Evolutionary conservation across 1,140 invertebrate genomes (phyloP), one percentile per base, ranked within the genome.

Genomic region (Diachasma alloeum): DNA sequence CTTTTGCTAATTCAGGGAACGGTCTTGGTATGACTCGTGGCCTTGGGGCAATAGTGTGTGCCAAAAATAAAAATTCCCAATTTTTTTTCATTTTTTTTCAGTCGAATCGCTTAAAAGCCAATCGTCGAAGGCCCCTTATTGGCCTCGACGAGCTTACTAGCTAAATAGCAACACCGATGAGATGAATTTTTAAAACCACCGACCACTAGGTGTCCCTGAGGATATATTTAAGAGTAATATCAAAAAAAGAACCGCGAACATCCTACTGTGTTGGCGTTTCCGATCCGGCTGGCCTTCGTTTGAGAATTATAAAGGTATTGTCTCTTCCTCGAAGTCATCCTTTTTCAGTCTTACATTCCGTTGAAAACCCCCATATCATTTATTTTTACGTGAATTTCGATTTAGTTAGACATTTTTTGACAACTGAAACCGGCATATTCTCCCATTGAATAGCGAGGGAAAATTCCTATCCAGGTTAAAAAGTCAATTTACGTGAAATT

Each of bases 91-190:
- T 37, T 56, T 66, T 17, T 17, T 53, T 42, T 19, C 31, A 17
- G 17, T 24, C 36, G 24, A 31, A 67, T 22, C 42, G 53, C 24
- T 78, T 74, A 76, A 74, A 80, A 72, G 77, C 63, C 26, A 24
- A 73, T 72, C 42, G 75, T 79, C 59, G 77, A 67, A 72, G 76
- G 71, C 81, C 79, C 78, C 82, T 82, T 81, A 77, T 77, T 78
- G 80, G 78, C 82, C 81, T 82, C 80, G 74, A 75, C 19, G 44
- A 68, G 73, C 73, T 63, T 74, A 44, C 59, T 75, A 69, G 67
- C 66, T 75, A 69, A 75, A 63, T 75, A 75, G 74, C 74, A 69
- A 75, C 67, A 63, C 19, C 66, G 67, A 69, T 75, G 74, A 15
- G 66, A 75, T 75, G 56, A 75, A 75, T 75, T 75, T 75, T 75